These are phyloP conservation scores for Rhea pennata DNA, from an alignment of 2,113 vertebrate genomes.

Conservation along the genomic window DNA sequence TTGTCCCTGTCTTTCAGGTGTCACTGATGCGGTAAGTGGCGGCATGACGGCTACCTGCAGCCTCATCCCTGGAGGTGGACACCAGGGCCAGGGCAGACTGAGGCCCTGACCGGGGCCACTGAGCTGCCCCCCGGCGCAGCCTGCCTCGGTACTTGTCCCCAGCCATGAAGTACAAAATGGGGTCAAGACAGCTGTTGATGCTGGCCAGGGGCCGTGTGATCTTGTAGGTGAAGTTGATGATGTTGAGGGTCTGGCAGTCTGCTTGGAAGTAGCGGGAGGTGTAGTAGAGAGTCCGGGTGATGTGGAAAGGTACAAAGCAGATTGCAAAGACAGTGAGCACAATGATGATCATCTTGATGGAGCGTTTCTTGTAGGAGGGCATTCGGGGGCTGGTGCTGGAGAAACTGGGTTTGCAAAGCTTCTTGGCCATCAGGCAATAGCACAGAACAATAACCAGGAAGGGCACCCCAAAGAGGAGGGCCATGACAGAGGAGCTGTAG, in stretches of 20 bases:
- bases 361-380: constrained; percentile 78
- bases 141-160: constrained; percentile 86
- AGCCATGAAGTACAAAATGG: constrained; percentile 90
- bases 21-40: background rate
- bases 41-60: fast-evolving
- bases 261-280: constrained; percentile 80
- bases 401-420: constrained; percentile 76
- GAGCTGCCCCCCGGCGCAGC: constrained; percentile 64
- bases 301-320: constrained; percentile 93
- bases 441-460: constrained; percentile 87
- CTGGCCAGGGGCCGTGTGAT: constrained; percentile 92
- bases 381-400: constrained; percentile 16
- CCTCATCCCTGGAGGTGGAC: background rate
- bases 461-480: constrained; percentile 87
- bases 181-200: constrained; percentile 93
- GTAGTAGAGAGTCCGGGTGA: constrained; percentile 92
- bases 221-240: constrained; percentile 92
- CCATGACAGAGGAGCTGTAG: constrained; percentile 89
- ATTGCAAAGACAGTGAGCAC: constrained; percentile 88
- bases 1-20: background rate
- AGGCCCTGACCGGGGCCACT: background rate
- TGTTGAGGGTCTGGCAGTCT: constrained; percentile 83
- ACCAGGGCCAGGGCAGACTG: background rate
- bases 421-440: constrained; percentile 88
- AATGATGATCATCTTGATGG: constrained; percentile 86